Base-by-base conservation (phyloP, 1,140 invertebrate species). In the Drosophila nikananu region DNA sequence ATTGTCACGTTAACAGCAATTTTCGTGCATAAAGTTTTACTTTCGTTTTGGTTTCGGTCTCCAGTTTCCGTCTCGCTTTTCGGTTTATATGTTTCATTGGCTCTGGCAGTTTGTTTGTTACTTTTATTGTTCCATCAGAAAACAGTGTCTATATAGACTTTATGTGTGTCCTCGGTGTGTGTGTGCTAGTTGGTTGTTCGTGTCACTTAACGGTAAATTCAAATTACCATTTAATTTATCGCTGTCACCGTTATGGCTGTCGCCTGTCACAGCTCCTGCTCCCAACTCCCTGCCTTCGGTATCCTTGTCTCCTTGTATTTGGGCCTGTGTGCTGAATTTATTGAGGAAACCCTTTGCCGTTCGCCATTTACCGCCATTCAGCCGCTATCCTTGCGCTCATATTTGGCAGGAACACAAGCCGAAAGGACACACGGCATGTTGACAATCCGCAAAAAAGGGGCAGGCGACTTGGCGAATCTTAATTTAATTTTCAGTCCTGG, bases 171-270 rank as follows among this genome's bases (percentile, higher is more conserved):
- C 9, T n/a, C 23, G 32, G 42, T 42, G 35, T 48, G 12, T 58
- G n/a, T 58, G 19, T 72, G 64, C 64, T 25, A 74, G 59, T 59
- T 63, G 77, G 21, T 55, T 66, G 86, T 90, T 90, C 86, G 86
- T 90, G 86, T 86, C 86, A 90, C 71, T 90, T 84, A 86, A 90
- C 86, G 86, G 86, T 90, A 90, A 90, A 90, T 90, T 90, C 86
- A 90, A 90, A 90, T 90, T 90, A 90, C 83, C 86, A 86, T 90
- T 90, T 90, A 90, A 90, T 90, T 90, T 90, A 90, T 90, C 81
- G 86, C 86, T 90, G 86, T 90, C 86, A 90, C 81, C 86, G 86
- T 90, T 90, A 90, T 90, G 86, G 86, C 86, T 90, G 86, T 90
- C 86, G 86, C 86, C 86, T 90, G 86, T 90, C 86, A 82, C 54